Evolutionary conservation across 2,113 vertebrate genomes (phyloP).

Genomic region (Cardinalis cardinalis): DNA sequence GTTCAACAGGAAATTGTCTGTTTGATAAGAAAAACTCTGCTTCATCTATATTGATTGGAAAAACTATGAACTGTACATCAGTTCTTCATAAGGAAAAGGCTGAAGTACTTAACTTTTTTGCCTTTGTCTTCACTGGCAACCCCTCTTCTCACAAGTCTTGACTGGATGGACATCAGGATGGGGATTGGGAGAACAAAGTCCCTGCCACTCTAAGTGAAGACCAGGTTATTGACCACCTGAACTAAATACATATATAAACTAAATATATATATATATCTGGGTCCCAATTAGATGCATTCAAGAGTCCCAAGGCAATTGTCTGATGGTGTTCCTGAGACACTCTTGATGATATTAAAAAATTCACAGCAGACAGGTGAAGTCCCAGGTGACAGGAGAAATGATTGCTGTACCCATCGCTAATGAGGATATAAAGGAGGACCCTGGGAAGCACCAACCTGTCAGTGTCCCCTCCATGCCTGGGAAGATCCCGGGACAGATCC

Average conservation of each 20-base stretch:
- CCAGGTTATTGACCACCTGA: neutral
- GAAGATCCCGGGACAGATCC: neutral
- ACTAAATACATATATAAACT: too few species aligned
- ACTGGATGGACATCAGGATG: neutral
- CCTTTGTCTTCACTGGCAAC: neutral
- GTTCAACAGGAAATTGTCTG: neutral
- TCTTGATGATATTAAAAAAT: neutral
- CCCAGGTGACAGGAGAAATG: neutral
- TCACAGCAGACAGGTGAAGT: neutral
- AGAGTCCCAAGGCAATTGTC: neutral
- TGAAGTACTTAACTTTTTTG: neutral
- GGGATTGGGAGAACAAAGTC: neutral
- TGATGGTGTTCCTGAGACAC: neutral
- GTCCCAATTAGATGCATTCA: neutral
- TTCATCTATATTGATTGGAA: neutral
- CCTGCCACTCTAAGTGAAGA: neutral
- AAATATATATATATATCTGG: neutral
- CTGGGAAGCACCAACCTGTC: too few species aligned
- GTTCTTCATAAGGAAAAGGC: neutral
- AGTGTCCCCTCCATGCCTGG: neutral
- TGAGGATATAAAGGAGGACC: neutral
- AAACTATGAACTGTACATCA: neutral
- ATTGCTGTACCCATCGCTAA: neutral
- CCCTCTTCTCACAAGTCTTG: accelerated
- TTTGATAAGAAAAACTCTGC: neutral